A percentile compares a stretch with the other conserved stretches of the same genome.
Evolutionary conservation across 2,888 invertebrate genomes (phyloP).

Genomic region (Spilarctia lutea): DNA sequence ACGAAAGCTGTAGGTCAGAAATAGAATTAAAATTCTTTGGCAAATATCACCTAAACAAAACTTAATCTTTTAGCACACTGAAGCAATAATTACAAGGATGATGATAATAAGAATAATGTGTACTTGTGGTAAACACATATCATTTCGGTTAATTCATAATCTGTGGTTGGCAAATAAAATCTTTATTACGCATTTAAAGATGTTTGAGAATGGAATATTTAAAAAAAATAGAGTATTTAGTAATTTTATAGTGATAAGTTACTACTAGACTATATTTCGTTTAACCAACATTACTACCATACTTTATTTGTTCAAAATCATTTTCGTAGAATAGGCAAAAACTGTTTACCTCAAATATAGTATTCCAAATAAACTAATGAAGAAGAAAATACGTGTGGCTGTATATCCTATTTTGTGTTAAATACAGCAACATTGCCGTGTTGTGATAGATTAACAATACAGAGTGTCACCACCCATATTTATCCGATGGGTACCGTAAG

Average conservation of each 20-base stretch:
- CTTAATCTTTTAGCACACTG: background rate
- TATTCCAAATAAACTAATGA: too few species aligned
- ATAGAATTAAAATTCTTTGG: background rate
- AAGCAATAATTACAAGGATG: background rate
- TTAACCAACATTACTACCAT: background rate
- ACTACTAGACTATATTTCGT: background rate
- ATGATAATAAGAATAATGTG: background rate
- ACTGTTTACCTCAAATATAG: too few species aligned
- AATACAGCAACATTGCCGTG: background rate
- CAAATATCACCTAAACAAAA: background rate
- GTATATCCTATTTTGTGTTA: background rate
- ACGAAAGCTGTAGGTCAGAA: background rate
- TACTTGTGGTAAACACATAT: background rate
- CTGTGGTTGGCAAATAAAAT: background rate
- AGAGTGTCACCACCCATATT: too few species aligned
- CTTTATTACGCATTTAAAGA: background rate
- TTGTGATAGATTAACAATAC: too few species aligned
- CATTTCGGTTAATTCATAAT: background rate
- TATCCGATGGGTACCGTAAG: too few species aligned
- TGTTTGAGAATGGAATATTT: background rate
- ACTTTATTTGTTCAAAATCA: background rate
- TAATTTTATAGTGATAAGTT: background rate
- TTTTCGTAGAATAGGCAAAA: background rate
- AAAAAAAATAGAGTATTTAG: background rate
- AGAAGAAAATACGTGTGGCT: background rate